Evolutionary conservation across 2,888 invertebrate genomes (phyloP).

Genomic region (Anthophora plumipes): DNA sequence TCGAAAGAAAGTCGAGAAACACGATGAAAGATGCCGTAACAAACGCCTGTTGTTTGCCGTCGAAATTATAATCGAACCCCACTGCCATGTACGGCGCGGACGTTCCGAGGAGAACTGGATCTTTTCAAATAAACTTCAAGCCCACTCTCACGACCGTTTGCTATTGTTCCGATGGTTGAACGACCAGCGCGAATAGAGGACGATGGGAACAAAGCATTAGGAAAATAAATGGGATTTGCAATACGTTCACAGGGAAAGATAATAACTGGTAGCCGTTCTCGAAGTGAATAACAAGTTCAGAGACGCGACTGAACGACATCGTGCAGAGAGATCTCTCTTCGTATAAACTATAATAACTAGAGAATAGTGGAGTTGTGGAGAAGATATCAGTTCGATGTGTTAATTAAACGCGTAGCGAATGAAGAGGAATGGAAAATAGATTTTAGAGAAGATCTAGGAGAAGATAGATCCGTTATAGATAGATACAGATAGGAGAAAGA

Average conservation of each 20-base stretch:
- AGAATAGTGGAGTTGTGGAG: conserved; percentile 3
- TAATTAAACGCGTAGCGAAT: conserved; percentile 16
- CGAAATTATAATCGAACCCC: background rate
- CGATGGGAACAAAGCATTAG: conserved; percentile 32
- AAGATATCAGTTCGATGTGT: background rate
- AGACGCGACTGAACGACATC: background rate
- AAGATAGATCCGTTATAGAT: conserved; percentile 10
- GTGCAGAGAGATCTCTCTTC: background rate
- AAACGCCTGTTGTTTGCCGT: background rate
- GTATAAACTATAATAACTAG: conserved; percentile 4
- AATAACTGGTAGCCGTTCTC: background rate
- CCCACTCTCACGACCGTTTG: conserved; percentile 26
- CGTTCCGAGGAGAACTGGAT: conserved; percentile 28
- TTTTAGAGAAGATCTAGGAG: conserved; percentile 8
- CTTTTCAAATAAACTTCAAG: conserved; percentile 47
- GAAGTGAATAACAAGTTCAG: conserved; percentile 22
- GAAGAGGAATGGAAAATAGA: conserved; percentile 14
- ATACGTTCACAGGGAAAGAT: background rate
- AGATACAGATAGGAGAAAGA: conserved; percentile 49
- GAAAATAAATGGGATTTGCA: conserved; percentile 49
- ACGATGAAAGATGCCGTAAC: background rate
- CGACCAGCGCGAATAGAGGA: conserved; percentile 40
- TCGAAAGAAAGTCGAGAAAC: background rate
- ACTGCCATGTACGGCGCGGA: conserved; percentile 1
- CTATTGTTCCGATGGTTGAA: conserved; percentile 52